A percentile compares a stretch with the other conserved stretches of the same genome.
These are phyloP conservation scores for Zosterops borbonicus DNA, from an alignment of 2,113 vertebrate genomes.

Conservation along the genomic window DNA sequence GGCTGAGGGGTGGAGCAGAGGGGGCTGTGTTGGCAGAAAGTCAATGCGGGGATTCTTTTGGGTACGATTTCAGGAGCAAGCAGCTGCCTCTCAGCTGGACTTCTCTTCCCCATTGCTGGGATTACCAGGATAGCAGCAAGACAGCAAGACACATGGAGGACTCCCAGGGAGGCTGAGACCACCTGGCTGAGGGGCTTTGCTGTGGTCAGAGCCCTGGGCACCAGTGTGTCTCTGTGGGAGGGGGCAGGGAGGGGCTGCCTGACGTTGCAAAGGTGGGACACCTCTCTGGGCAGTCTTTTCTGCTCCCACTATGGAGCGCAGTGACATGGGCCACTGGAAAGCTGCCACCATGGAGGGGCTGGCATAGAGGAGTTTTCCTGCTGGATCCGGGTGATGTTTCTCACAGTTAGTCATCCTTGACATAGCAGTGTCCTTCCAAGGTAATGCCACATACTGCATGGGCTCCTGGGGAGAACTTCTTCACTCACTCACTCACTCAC, in stretches of 20 bases:
- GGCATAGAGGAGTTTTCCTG: background rate
- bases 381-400: rapidly evolving
- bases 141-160: background rate
- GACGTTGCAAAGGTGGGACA: background rate
- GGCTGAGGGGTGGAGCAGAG: background rate
- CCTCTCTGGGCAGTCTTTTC: background rate
- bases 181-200: background rate
- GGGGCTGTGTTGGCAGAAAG: background rate
- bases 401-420: background rate
- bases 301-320: background rate
- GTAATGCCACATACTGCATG: background rate
- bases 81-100: constrained; percentile 10
- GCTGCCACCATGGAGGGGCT: background rate
- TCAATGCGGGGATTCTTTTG: background rate
- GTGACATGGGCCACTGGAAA: background rate
- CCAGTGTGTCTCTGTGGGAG: rapidly evolving
- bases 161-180: background rate
- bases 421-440: background rate
- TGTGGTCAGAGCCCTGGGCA: background rate
- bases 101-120: background rate
- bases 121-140: background rate
- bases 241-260: background rate
- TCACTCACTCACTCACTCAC: background rate
- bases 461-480: background rate
- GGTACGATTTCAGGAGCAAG: constrained; percentile 9